A percentile compares a stretch with the other conserved stretches of the same genome.
These are phyloP conservation scores for Tetanocera ferruginea DNA, from an alignment of 2,888 invertebrate species.

Conservation along the genomic window DNA sequence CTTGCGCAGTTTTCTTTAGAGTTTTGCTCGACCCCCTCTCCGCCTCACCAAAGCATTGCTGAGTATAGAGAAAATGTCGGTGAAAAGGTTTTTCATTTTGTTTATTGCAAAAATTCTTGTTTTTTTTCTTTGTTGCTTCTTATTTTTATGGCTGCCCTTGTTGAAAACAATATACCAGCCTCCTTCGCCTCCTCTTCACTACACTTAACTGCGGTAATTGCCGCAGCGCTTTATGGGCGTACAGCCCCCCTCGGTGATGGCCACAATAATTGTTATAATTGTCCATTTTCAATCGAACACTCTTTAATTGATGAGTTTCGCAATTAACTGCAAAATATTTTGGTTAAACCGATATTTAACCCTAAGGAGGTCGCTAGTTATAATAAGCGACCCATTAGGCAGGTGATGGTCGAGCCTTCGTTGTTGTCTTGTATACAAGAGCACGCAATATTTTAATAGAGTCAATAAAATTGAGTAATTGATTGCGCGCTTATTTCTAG, in stretches of 20 bases:
- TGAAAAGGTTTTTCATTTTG: slow-evolving; percentile 26
- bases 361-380: slow-evolving; percentile 20
- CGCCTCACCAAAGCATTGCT: slow-evolving; percentile 8
- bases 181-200: too few species aligned
- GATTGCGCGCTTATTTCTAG: not conserved
- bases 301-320: slow-evolving; percentile 64
- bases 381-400: not conserved
- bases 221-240: not conserved
- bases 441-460: slow-evolving; percentile 23
- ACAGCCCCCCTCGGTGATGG: slow-evolving; percentile 47
- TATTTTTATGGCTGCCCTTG: slow-evolving; percentile 18
- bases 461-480: slow-evolving; percentile 7
- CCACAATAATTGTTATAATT: slow-evolving; percentile 62
- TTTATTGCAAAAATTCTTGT: not conserved
- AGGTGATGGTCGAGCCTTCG: not conserved
- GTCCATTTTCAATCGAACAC: slow-evolving; percentile 58
- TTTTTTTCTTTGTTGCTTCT: not conserved
- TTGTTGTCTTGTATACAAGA: not conserved
- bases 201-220: not conserved
- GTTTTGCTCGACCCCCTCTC: slow-evolving; percentile 12
- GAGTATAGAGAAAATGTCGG: slow-evolving; percentile 12
- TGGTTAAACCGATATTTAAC: slow-evolving; percentile 49
- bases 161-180: slow-evolving; percentile 5
- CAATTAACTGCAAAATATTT: slow-evolving; percentile 64
- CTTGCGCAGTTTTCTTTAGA: slow-evolving; percentile 61